Evolutionary conservation across 2,888 invertebrate species (phyloP).

Genomic region (Steinernema carpocapsae): DNA sequence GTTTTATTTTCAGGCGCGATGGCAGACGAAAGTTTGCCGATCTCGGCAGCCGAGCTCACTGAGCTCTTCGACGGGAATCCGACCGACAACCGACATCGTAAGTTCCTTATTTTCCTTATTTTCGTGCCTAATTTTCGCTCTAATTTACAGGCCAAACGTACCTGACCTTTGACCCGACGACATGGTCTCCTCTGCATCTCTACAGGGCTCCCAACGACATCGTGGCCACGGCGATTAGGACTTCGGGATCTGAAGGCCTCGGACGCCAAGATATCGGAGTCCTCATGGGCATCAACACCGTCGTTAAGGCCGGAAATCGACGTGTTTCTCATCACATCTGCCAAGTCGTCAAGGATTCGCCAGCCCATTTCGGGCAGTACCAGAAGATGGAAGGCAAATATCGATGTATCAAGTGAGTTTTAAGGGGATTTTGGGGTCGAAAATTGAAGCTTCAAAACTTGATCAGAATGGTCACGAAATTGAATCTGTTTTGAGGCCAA

Average conservation of each 20-base stretch:
- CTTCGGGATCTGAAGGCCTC: constrained; percentile 48
- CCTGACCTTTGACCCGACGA: constrained; percentile 35
- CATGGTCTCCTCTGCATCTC: constrained; percentile 39
- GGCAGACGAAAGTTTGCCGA: too few species aligned
- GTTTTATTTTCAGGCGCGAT: too few species aligned
- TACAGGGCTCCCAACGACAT: constrained; percentile 49
- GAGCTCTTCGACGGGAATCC: not conserved
- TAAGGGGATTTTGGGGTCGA: not conserved
- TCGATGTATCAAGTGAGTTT: constrained; percentile 55
- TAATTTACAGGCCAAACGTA: constrained; percentile 4
- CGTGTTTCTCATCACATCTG: constrained; percentile 53
- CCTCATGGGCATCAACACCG: constrained; percentile 54
- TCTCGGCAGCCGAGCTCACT: not conserved
- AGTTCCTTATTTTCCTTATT: not conserved
- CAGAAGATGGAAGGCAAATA: constrained; percentile 67
- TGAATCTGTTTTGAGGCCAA: too few species aligned
- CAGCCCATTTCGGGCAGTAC: constrained; percentile 60
- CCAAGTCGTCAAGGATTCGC: constrained; percentile 46
- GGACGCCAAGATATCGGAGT: constrained; percentile 54
- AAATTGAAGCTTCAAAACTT: not conserved
- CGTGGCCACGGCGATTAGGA: constrained; percentile 42
- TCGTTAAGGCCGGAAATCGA: constrained; percentile 58
- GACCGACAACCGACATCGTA: not conserved
- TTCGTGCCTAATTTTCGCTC: not conserved
- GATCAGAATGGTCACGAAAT: not conserved